Evolutionary conservation across 2,888 invertebrate species (phyloP).

Genomic region (Geotrupes spiniger): DNA sequence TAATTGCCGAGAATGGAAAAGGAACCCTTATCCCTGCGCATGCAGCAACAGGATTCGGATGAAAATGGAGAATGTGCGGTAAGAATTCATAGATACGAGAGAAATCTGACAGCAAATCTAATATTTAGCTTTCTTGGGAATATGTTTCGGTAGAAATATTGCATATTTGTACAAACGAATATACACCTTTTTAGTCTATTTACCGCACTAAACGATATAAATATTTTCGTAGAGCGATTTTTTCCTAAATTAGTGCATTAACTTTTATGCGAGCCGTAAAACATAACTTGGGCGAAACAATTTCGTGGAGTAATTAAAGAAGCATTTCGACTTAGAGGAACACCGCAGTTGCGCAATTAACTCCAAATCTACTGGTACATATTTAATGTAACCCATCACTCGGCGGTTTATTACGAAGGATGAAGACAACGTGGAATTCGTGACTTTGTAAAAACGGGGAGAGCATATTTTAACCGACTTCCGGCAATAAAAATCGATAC

Average conservation of each 20-base stretch:
- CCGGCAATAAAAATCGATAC: not conserved
- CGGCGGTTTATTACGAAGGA: constrained; percentile 1
- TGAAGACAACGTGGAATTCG: constrained; percentile 1
- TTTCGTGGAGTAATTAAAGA: not conserved
- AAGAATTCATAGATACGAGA: constrained; percentile 28
- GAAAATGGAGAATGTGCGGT: constrained; percentile 24
- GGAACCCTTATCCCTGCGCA: constrained; percentile 11
- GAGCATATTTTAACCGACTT: not conserved
- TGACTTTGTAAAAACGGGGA: not conserved
- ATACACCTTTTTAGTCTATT: not conserved
- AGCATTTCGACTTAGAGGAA: not conserved
- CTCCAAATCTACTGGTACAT: not conserved
- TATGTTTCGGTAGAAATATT: constrained; percentile 32
- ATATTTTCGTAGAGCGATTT: not conserved
- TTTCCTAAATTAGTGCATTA: not conserved
- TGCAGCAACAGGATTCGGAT: constrained; percentile 23
- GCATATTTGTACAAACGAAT: constrained; percentile 28
- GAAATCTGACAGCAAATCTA: constrained; percentile 30
- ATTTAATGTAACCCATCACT: constrained; percentile 2
- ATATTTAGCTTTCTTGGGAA: constrained; percentile 32
- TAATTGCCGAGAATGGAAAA: constrained; percentile 12
- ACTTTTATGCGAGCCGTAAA: not conserved
- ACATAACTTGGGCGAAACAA: not conserved
- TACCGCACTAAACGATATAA: not conserved
- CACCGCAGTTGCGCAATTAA: not conserved